Base-by-base conservation (phyloP, 1,140 invertebrate species). In the Mamestra configurata region DNA sequence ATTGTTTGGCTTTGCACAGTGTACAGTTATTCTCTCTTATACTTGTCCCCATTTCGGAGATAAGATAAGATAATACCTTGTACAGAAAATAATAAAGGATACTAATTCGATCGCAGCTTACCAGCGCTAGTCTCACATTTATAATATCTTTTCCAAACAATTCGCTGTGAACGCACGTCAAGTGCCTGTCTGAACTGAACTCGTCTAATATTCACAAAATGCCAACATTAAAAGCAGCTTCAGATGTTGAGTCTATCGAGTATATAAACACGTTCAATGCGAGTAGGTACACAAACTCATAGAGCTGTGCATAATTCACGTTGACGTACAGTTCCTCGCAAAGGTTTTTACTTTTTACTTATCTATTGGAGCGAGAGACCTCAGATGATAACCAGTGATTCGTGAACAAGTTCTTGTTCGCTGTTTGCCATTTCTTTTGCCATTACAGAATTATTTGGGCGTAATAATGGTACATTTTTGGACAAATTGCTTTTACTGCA, bases 381-480 rank as follows among this genome's bases (percentile, higher is more conserved):
- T 73, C 71, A 57, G 71, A 76, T 76, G 57, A 76, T 75, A 75
- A 68, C 37, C 71, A 79, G 46, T 59, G 72, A 37, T 76, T 78
- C 72, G 64, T 49, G 77, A 82, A 73, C 46, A 75, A 55, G 64
- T 57, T 80, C 78, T 80, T 68, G 49, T 80, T 51, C 70, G 57
- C 66, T 75, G 75, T 76, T 79, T 83, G 73, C 73, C 49, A 78
- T 75, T 79, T 61, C 77, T 82, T 79, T 79, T 71, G 49, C 78
- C 53, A 75, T 66, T 72, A 82, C 10, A 46, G 27, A 79, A 53
- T 82, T 82, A 82, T 81, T 85, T 80, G 79, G 76, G 77, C 80
- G 82, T 80, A 55, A 85, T 77, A 79, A 82, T 80, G 18, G 24
- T 73, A 80, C 79, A 80, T 79, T 59, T 76, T 49, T 64, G 15